Evolutionary conservation across 2,113 vertebrate genomes (phyloP), one percentile per base, ranked within the genome.

Genomic region (Pygathrix nemaeus): DNA sequence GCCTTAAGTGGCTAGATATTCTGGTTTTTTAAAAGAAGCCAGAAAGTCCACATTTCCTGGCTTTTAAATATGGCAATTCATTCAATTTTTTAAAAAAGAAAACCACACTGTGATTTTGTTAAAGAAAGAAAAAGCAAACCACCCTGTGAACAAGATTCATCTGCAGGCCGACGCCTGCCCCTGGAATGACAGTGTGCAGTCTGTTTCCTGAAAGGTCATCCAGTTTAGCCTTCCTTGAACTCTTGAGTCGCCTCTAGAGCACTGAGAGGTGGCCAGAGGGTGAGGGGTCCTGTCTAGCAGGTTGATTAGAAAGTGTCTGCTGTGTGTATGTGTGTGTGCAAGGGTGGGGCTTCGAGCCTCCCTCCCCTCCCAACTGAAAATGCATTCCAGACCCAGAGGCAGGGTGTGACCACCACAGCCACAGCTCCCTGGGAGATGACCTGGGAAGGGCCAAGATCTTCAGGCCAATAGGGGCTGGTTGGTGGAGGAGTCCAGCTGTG

Each of bases 1-100:
- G 64, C 50, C 12, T 93, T 18, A 21, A 81, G 20, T 55, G 30
- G 43, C 76, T 75, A 92, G 48, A 87, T 30, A 89, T 0, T 84
- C 89, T 91, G 55, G 20, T 30, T 89, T 89, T 82, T 85, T 57
- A 5, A 96, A 59, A 96, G 25, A 85, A 93, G 20, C 32, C 66
- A 79, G 55, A 93, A 91, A 94, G 64, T 85, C 75, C 59, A 66
- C 30, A 86, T 94, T 94, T 97, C 86, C 83, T 66, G 38, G 70
- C 83, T 97, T 96, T 96, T 94, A 97, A 93, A 92, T 86, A 94
- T 32, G 95, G 93, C 12, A 91, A 95, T 43, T 55, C 72, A 95
- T 85, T 88, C 68, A 78, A 73, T 68, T 25, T 21, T 68, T 68
- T 64, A 64, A 87, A n/a, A 88, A 80, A 72, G 5, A 35, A 23